Conservation (phyloP, 2,888 invertebrate species). For the Cephus rjabovi region DNA sequence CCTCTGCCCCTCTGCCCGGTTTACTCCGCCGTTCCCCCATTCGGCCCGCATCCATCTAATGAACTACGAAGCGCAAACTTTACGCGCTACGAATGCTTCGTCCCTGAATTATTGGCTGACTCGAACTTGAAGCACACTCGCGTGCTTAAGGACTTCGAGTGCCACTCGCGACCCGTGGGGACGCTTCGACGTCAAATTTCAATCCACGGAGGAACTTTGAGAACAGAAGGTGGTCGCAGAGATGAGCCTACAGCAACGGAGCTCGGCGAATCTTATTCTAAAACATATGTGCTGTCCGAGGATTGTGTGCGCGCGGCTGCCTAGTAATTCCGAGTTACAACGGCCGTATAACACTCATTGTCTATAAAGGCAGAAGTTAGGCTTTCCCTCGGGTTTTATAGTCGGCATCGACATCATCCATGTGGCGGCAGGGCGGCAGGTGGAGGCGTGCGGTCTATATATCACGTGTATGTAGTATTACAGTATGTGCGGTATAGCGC, state of each 20-base stretch:
- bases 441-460: slow-evolving; percentile 45
- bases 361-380: slow-evolving; percentile 44
- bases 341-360: slow-evolving; percentile 30
- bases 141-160: slow-evolving; percentile 45
- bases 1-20: background rate
- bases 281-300: no score
- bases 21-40: slow-evolving; percentile 15
- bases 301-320: background rate
- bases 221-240: no score
- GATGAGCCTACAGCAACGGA: no score
- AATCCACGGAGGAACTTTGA: no score
- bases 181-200: background rate
- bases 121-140: slow-evolving; percentile 24
- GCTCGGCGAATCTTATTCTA: no score
- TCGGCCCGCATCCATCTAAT: slow-evolving; percentile 40
- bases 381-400: slow-evolving; percentile 49
- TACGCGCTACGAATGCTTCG: no score
- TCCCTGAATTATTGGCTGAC: slow-evolving; percentile 43
- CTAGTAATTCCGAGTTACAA: slow-evolving; percentile 4
- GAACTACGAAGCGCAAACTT: slow-evolving; percentile 44
- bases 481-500: slow-evolving; percentile 16
- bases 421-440: slow-evolving; percentile 37
- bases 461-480: slow-evolving; percentile 4
- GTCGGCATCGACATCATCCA: slow-evolving; percentile 29
- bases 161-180: slow-evolving; percentile 39